Conservation (phyloP, 2,113 vertebrate genomes). For the Sceloporus tristichus region DNA sequence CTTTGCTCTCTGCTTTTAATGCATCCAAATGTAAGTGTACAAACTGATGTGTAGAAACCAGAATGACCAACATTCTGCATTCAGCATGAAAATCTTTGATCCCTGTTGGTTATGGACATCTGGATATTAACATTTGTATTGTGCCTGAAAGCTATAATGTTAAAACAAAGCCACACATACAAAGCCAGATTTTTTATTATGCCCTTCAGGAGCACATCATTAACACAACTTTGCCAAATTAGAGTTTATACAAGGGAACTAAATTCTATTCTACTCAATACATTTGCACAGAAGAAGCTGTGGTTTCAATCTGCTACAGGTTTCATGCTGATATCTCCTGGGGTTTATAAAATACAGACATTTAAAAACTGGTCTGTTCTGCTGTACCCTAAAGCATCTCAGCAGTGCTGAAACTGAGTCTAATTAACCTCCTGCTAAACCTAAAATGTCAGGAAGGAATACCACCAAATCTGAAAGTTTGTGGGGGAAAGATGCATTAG, state of each 20-base stretch:
- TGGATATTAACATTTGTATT: slow-evolving; percentile 54
- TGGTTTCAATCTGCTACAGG: slow-evolving; percentile 55
- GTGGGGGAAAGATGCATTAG: not conserved
- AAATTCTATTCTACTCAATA: slow-evolving; percentile 51
- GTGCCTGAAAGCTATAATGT: slow-evolving; percentile 44
- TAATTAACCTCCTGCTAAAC: slow-evolving; percentile 78
- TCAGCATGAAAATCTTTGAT: slow-evolving; percentile 32
- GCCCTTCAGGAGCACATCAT: slow-evolving; percentile 54
- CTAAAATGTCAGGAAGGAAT: slow-evolving; percentile 67
- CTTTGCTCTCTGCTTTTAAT: not conserved
- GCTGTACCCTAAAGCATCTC: slow-evolving; percentile 59
- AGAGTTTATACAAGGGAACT: slow-evolving; percentile 53
- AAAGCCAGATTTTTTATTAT: slow-evolving; percentile 56
- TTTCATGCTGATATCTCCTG: slow-evolving; percentile 68
- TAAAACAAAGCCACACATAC: slow-evolving; percentile 38
- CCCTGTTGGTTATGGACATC: slow-evolving; percentile 34
- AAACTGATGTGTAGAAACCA: slow-evolving; percentile 3
- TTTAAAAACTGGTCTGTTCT: slow-evolving; percentile 65
- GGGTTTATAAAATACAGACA: slow-evolving; percentile 60
- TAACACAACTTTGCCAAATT: slow-evolving; percentile 62
- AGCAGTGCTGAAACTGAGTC: slow-evolving; percentile 58
- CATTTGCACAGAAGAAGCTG: slow-evolving; percentile 54
- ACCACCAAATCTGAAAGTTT: slow-evolving; percentile 51
- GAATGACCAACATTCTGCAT: slow-evolving; percentile 30
- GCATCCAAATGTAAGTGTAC: not conserved